Base-by-base conservation (phyloP, 2,113 vertebrate species). In the Corythornis cristatus region DNA sequence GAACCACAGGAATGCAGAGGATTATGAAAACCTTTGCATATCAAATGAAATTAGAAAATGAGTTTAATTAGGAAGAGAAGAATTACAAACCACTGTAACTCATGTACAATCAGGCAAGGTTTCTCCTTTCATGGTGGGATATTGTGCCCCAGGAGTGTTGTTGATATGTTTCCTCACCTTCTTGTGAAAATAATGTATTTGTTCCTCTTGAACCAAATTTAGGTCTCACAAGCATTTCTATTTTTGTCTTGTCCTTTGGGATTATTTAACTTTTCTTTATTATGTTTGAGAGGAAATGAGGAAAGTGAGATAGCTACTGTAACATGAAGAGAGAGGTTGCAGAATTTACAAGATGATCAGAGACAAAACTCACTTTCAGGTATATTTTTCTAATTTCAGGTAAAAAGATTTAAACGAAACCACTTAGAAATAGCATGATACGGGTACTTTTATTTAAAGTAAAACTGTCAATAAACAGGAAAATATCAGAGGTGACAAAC, bases 31-130 rank as follows among this genome's bases (percentile, higher is more conserved):
- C 31, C 42, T 76, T 90, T 95, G 91, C 84, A 93, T 93, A 92
- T 76, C 25, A 85, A 93, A 94, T 94, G 50, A 94, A 93, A 94
- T 91, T 83, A 96, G 11, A 70, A 92, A 95, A 89, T 83, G 54
- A 73, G 37, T 83, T 93, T 96, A 85, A 92, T 93, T 95, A 96
- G 26, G 19, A 90, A 62, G 28, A 57, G 45, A 83, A 86, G 70
- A 87, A 68, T 83, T 89, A 12, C 72, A 89, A 79, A 66, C 25
- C 43, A 33, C 50, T 16, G 23, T 48, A 79, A 75, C 28, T 85
- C 58, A 54, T 45, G 4, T 66, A 93, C 62, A 96, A 87, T 95
- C 89, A 93, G 33, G 28, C 77, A 92, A 93, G 84, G 33, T 33
- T 33, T 75, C 9, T 53, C 5, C 2, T 71, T 93, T 75, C 23